Conservation (phyloP, 2,797 vertebrate genomes). For the Lycodopsis pacificus region DNA sequence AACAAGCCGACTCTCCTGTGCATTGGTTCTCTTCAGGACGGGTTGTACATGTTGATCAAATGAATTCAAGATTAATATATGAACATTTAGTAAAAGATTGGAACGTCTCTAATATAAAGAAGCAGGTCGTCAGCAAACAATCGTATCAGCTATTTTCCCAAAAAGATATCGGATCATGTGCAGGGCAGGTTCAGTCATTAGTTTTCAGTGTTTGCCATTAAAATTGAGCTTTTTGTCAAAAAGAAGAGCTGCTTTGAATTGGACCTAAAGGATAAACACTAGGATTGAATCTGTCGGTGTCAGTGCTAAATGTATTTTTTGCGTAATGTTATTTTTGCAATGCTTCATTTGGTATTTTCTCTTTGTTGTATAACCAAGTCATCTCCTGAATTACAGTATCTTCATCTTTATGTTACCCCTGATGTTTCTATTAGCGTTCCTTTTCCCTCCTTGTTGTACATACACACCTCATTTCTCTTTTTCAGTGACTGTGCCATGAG, state of each 20-base stretch:
- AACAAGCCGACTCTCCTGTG: conserved; percentile 32
- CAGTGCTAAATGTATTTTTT: conserved; percentile 76
- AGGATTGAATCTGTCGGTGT: conserved; percentile 70
- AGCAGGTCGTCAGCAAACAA: conserved; percentile 73
- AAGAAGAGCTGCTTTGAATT: conserved; percentile 67
- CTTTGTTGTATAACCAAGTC: conserved; percentile 79
- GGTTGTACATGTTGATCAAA: conserved; percentile 49
- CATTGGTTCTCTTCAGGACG: conserved; percentile 32
- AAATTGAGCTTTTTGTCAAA: conserved; percentile 67
- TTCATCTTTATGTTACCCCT: conserved; percentile 75
- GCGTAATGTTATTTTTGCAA: conserved; percentile 71
- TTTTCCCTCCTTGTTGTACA: conserved; percentile 78
- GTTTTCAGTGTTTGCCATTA: conserved; percentile 67
- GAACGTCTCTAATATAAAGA: conserved; percentile 61
- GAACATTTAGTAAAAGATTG: conserved; percentile 50
- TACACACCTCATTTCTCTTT: conserved; percentile 78
- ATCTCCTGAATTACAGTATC: conserved; percentile 71
- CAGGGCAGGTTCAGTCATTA: conserved; percentile 64
- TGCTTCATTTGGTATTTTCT: conserved; percentile 76
- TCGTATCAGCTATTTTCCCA: conserved; percentile 80
- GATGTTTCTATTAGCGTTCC: conserved; percentile 70
- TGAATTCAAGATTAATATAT: conserved; percentile 57
- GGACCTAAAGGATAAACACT: conserved; percentile 72
- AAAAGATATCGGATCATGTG: conserved; percentile 69
- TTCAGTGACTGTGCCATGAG: conserved; percentile 83